Conservation (phyloP, 2,797 vertebrate species). For the Prunella strophiata region DNA sequence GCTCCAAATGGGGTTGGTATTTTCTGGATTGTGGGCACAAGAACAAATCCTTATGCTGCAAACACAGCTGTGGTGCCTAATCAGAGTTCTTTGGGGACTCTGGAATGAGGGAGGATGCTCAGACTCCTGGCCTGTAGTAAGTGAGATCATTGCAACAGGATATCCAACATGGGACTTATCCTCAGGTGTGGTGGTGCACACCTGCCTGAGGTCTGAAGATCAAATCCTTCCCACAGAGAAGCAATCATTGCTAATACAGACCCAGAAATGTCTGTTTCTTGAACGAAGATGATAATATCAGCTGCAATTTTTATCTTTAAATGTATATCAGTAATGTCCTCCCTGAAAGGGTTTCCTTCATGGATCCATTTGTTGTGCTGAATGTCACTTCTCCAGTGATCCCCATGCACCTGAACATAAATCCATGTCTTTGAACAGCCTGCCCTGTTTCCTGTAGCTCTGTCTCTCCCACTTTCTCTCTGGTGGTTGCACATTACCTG, state of each 20-base stretch:
- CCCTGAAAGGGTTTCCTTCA: neutral
- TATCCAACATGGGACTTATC: neutral
- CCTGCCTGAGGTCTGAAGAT: neutral
- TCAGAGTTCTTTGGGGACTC: neutral
- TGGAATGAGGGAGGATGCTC: neutral
- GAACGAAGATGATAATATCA: neutral
- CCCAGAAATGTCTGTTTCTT: neutral
- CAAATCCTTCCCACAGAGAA: neutral
- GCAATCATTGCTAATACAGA: neutral
- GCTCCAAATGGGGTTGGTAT: neutral
- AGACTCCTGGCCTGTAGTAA: neutral
- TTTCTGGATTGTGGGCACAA: neutral
- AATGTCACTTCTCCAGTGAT: neutral
- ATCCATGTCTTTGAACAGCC: neutral
- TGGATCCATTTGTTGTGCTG: neutral
- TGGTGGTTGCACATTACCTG: neutral
- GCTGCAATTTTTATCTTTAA: neutral
- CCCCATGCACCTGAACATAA: neutral
- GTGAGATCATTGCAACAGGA: neutral
- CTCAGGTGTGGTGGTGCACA: rapidly evolving
- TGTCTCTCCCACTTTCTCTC: neutral
- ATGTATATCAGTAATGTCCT: neutral
- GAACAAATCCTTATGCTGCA: neutral
- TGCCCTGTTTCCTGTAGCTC: neutral
- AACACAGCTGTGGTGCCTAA: neutral